phyloP scores from a whole-genome alignment of 2,888 invertebrate species.

The Helobdella robusta region DNA sequence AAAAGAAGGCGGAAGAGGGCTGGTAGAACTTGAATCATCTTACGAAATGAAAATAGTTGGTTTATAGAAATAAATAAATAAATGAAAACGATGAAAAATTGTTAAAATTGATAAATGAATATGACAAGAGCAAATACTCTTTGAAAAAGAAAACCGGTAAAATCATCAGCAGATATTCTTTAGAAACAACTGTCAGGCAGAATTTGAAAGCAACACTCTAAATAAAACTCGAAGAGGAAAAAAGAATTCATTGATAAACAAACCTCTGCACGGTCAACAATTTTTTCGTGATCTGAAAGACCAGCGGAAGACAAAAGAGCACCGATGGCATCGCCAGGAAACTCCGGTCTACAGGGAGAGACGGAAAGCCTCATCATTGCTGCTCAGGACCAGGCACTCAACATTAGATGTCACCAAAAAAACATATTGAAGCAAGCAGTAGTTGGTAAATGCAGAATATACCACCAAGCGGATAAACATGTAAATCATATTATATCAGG shows the following conservation, averaged over 20 bases:
- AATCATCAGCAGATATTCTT: too few species aligned
- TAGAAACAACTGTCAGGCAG: too few species aligned
- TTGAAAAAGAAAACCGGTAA: too few species aligned
- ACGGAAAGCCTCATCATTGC: background rate
- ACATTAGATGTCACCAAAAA: background rate
- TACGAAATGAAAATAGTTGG: background rate
- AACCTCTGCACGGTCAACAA: too few species aligned
- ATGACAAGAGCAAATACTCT: too few species aligned
- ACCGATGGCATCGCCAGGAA: background rate
- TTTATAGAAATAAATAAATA: background rate
- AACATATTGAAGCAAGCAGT: background rate
- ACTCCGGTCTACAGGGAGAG: background rate
- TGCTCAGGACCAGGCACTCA: background rate
- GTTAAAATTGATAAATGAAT: background rate
- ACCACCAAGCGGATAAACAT: background rate
- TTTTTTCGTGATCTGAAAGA: too few species aligned
- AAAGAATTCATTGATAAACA: too few species aligned
- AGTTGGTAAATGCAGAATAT: background rate
- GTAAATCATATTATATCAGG: background rate
- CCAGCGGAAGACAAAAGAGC: background rate
- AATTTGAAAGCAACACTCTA: too few species aligned
- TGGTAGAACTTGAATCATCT: background rate
- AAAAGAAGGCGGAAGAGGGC: conserved; percentile 7
- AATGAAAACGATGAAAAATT: background rate
- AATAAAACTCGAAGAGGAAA: too few species aligned